Conservation (phyloP, 2,797 vertebrate species). For the Diglossa cyanea region DNA sequence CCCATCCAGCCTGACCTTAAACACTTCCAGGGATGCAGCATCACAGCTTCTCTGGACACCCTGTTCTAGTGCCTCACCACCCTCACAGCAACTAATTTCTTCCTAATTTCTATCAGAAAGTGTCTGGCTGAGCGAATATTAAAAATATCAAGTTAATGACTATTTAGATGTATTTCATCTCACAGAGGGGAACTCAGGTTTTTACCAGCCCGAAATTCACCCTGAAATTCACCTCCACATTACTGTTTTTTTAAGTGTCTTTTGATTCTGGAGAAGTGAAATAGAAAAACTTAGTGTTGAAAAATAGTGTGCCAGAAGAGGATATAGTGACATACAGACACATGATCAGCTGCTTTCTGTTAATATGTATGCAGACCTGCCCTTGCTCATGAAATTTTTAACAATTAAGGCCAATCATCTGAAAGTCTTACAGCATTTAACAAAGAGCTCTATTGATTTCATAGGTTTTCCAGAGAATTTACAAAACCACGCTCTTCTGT, state of each 20-base stretch:
- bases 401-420: neutral
- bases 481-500: neutral
- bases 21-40: neutral
- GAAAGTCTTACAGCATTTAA: neutral
- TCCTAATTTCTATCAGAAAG: neutral
- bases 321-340: neutral
- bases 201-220: neutral
- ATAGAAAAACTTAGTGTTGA: neutral
- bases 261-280: neutral
- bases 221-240: neutral
- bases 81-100: neutral
- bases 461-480: neutral
- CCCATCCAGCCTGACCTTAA: neutral
- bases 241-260: neutral
- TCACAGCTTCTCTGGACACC: neutral
- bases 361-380: neutral
- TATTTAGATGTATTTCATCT: neutral
- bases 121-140: neutral
- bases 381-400: neutral
- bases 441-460: neutral
- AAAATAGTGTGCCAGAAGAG: neutral
- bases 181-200: neutral
- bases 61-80: neutral
- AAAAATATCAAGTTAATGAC: neutral
- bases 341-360: neutral